phyloP scores from a whole-genome alignment of 2,797 vertebrate genomes.

The Neosilurus mollespiculum region DNA sequence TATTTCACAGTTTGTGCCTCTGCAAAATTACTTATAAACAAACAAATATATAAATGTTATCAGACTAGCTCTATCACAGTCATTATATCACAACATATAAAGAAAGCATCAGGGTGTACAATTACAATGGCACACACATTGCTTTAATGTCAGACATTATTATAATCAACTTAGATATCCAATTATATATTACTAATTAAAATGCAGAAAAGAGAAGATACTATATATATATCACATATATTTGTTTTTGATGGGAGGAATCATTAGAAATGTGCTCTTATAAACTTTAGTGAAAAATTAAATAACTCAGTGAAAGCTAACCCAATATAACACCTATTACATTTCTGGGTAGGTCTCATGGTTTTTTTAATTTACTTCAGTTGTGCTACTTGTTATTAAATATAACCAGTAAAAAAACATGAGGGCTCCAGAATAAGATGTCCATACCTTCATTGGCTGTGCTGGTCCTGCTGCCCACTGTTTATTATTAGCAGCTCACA shows the following conservation, averaged over 20 bases:
- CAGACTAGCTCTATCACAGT: neutral
- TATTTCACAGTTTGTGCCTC: neutral
- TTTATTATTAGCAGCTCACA: conserved; percentile 52
- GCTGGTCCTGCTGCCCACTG: conserved; percentile 43
- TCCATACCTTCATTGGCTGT: conserved; percentile 27
- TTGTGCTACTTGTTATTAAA: conserved; percentile 15
- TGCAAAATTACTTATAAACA: neutral
- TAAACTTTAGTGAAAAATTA: neutral
- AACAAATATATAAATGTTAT: conserved; percentile 37
- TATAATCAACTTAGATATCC: neutral
- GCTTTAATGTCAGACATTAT: neutral
- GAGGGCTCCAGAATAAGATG: conserved; percentile 32
- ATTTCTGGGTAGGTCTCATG: neutral
- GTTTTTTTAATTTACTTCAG: conserved; percentile 10
- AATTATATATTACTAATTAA: neutral
- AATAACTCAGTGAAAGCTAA: neutral
- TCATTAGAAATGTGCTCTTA: neutral
- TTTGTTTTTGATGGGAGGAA: neutral
- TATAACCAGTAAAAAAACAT: conserved; percentile 24
- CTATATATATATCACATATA: no score
- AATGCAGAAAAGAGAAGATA: neutral
- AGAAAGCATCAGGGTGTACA: neutral
- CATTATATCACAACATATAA: neutral
- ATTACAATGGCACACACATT: neutral
- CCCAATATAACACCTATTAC: neutral